These are phyloP conservation scores for Caenorhabditis remanei DNA, from an alignment of 1,140 invertebrate genomes.

Conservation along the genomic window DNA sequence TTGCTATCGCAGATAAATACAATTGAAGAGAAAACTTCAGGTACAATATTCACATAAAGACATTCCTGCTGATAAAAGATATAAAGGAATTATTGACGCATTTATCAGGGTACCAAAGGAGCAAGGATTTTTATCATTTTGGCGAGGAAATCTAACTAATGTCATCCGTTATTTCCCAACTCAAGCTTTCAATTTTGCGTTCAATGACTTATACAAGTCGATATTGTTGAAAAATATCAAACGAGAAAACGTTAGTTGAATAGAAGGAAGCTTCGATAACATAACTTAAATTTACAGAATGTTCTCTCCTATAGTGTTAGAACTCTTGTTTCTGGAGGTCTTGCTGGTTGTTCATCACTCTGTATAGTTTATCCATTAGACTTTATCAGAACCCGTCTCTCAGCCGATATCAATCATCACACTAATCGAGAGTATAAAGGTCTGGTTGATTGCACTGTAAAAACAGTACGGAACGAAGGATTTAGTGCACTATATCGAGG, in stretches of 20 bases:
- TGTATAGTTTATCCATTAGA: constrained; percentile 60
- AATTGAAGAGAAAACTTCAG: not conserved
- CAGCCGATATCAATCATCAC: constrained; percentile 52
- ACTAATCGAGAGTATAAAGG: constrained; percentile 54
- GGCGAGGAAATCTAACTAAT: constrained; percentile 58
- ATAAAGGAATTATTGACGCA: constrained; percentile 60
- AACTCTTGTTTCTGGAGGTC: constrained; percentile 59
- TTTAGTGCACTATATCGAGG: constrained; percentile 63
- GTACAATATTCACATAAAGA: constrained; percentile 63
- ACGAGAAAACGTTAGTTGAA: constrained; percentile 17
- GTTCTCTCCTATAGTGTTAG: constrained; percentile 14
- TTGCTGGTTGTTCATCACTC: constrained; percentile 47
- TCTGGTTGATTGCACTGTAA: constrained; percentile 53
- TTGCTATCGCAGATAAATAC: constrained; percentile 81
- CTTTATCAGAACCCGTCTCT: constrained; percentile 55
- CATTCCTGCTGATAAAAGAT: constrained; percentile 65
- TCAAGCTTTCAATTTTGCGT: constrained; percentile 60
- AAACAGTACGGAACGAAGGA: constrained; percentile 60
- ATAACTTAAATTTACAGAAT: not conserved
- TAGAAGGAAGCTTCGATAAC: not conserved
- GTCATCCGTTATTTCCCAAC: constrained; percentile 85
- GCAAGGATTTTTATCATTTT: constrained; percentile 59
- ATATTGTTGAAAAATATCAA: constrained; percentile 68
- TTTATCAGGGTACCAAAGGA: constrained; percentile 55
- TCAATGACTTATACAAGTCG: constrained; percentile 78